Base-by-base conservation (phyloP, 2,113 vertebrate species). In the Syngnathus scovelli region DNA sequence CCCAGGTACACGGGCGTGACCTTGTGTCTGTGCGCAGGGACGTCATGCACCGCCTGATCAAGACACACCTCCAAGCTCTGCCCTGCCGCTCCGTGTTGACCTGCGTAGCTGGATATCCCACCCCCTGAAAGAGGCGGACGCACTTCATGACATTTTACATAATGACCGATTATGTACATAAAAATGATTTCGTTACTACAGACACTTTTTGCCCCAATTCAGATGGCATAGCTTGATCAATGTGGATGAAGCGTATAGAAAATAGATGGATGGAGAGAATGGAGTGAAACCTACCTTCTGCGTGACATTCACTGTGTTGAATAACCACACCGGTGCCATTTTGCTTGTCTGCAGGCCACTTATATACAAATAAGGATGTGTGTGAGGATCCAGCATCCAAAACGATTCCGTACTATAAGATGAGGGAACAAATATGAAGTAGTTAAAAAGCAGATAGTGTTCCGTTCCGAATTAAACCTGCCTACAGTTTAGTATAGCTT, bases 351-450 rank as follows among this genome's bases (percentile, higher is more conserved):
- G 82, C 85, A 0, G 86, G 92, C 95, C 95, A 98, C 78, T 66
- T 92, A 82, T 98, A 98, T 66, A 95, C 79, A 62, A 90, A 96
- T 82, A 98, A 85, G 27, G 93, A 72, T 0, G 94, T 96, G 87
- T 98, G 95, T 0, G 93, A 95, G 54, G 95, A 96, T 56, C 95
- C 95, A 0, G 96, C 94, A 0, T 98, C 96, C 11, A 98, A 81
- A 72, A 97, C 94, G 1, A 98, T 88, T 5, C 96, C 94, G 0
- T 94, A 94, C 96, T 98, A 74, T 9, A 62, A 58, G 49, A 46
- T 41, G 0, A 7, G n/a, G 6, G 46, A 66, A 54, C 15, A n/a
- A 23, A 62, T n/a, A 41, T 11, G 16, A 18, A 61, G 38, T 21
- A 4, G 10, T 36, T 58, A 36, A 58, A 12, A 36, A 58, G 27